Evolutionary conservation across 2,113 vertebrate genomes (phyloP).

Genomic region (Myrmophylax atrothorax): DNA sequence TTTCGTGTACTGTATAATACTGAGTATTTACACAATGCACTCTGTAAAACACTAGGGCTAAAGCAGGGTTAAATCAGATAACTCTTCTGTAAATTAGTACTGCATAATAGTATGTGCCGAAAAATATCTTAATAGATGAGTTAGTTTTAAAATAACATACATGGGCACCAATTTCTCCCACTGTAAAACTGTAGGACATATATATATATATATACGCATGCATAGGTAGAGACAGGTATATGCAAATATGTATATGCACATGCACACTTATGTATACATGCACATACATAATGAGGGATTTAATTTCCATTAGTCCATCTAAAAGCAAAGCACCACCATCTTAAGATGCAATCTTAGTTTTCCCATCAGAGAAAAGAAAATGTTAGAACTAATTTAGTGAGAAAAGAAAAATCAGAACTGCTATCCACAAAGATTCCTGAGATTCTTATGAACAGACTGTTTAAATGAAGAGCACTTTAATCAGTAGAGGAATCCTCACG

Average conservation of each 20-base stretch:
- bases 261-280: background rate
- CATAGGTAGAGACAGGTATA: background rate
- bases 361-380: background rate
- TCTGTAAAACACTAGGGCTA: constrained; percentile 44
- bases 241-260: background rate
- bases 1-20: constrained; percentile 43
- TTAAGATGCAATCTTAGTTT: constrained; percentile 20
- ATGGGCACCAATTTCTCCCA: background rate
- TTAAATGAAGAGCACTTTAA: constrained; percentile 86
- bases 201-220: fast-evolving
- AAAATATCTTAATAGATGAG: constrained; percentile 20
- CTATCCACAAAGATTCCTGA: constrained; percentile 77
- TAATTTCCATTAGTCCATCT: constrained; percentile 63
- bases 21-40: constrained; percentile 53
- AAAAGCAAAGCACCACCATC: constrained; percentile 40
- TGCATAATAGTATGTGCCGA: background rate
- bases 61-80: constrained; percentile 57
- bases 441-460: constrained; percentile 80
- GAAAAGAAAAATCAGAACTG: constrained; percentile 68
- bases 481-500: constrained; percentile 84
- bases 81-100: constrained; percentile 47
- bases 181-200: background rate
- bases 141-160: background rate
- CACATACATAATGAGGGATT: constrained; percentile 35
- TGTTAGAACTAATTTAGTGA: constrained; percentile 72